Base-by-base conservation (phyloP, 2,888 invertebrate genomes). In the Melangyna quadrimaculata region DNA sequence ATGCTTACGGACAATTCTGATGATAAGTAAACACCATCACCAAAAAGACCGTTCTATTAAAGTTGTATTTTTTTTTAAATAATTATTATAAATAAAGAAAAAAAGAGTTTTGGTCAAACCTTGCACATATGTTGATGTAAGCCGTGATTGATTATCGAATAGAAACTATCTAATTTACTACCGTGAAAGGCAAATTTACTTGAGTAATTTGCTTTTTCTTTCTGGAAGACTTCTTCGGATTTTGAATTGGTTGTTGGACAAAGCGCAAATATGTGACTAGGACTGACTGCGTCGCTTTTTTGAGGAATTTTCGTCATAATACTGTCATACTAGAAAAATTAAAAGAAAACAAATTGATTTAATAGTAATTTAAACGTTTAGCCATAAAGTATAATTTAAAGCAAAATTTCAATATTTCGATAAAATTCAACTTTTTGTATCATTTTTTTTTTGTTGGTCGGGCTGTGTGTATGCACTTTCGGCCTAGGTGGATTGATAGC, bases 151-250 rank as follows among this genome's bases (percentile, higher is more conserved):
- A 96, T 91, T 88, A 97, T 96, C 0, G 96, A 96, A 92, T 96
- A 95, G 90, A 97, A 96, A 90, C 96, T 96, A 90, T 96, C 96
- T 84, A 97, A 92, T 77, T 95, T 94, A 90, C 96, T 97, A 37
- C 97, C 97, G 90, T 97, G 97, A 90, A 95, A 97, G 2, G 96
- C 97, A 89, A 93, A 94, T 89, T 95, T 94, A 0, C 94, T 93
- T 72, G 92, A 93, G 89, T 93, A 93, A 74, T 93, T 93, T 88
- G 93, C 93, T 6, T 94, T 92, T 70, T 94, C 88, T 73, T 93
- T 93, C 88, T 93, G 93, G 71, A 88, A 87, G 55, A 93, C 94
- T 55, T 92, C 91, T 91, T 95, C 95, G 9, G 93, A 91, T 53
- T 92, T 90, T 0, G 94, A 94, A 88, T 94, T 94, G 73, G 91